Conservation (phyloP, 1,140 invertebrate genomes). For the Archegozetes longisetosus region DNA sequence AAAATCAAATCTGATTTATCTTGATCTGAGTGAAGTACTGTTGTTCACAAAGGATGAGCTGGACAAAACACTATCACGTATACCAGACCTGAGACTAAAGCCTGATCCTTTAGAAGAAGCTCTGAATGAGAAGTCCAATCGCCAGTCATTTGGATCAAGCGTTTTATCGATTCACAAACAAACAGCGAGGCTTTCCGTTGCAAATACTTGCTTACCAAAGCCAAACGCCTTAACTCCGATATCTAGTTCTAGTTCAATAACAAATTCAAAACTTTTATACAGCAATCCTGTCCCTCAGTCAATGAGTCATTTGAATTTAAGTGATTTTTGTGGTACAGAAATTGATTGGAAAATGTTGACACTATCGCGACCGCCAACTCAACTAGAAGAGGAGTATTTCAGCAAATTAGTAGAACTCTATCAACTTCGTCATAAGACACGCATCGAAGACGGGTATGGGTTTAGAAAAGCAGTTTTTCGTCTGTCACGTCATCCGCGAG, state of each 20-base stretch:
- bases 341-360: conserved; percentile 88
- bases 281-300: conserved; percentile 62
- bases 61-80: neutral
- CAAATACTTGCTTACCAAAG: neutral
- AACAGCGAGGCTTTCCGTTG: neutral
- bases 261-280: conserved; percentile 18
- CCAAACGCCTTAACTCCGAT: neutral
- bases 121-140: neutral
- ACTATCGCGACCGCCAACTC: conserved; percentile 56
- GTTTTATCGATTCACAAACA: too few relatives aligned
- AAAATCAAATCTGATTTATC: neutral
- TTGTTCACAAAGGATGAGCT: neutral
- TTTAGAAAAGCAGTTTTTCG: neutral
- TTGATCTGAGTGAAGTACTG: neutral
- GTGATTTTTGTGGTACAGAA: conserved; percentile 61
- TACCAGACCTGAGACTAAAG: conserved; percentile 74
- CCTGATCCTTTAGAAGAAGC: conserved; percentile 36
- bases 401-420: conserved; percentile 38
- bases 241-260: neutral
- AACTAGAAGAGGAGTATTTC: conserved; percentile 71
- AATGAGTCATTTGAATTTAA: conserved; percentile 56
- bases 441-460: neutral
- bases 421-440: neutral
- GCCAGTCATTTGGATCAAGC: too few relatives aligned
- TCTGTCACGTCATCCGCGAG: neutral